Percentiles rank a stretch among this genome's conserved stretches.
Evolutionary conservation across 2,113 vertebrate genomes (phyloP).

Genomic region (Odobenus rosmarus): DNA sequence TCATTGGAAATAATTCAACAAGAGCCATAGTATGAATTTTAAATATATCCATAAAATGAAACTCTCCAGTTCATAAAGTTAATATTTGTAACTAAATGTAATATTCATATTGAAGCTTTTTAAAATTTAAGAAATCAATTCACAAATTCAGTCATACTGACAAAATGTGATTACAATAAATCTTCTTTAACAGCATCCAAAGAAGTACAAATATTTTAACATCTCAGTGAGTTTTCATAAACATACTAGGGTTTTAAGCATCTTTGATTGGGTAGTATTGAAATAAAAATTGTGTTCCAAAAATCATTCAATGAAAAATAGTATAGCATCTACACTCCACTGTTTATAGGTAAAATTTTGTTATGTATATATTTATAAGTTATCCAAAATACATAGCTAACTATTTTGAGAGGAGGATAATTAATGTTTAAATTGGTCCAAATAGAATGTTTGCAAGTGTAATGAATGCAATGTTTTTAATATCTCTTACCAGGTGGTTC

Average conservation of each 20-base stretch:
- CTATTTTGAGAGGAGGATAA: constrained; percentile 35
- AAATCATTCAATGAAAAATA: constrained; percentile 43
- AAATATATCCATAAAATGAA: constrained; percentile 46
- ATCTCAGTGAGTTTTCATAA: constrained; percentile 39
- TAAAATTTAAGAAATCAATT: constrained; percentile 38
- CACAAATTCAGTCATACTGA: constrained; percentile 46
- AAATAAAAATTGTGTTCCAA: constrained; percentile 54
- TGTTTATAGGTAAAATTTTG: neutral
- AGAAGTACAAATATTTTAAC: neutral
- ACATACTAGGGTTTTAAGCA: constrained; percentile 31
- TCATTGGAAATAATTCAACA: neutral
- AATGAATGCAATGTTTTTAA: constrained; percentile 42
- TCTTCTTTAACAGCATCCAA: neutral
- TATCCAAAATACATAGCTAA: constrained; percentile 36
- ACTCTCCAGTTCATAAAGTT: constrained; percentile 61
- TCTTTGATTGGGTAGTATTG: constrained; percentile 46
- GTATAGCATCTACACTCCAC: neutral
- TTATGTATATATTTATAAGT: constrained; percentile 29
- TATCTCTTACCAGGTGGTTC: constrained; percentile 65
- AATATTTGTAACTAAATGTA: constrained; percentile 28
- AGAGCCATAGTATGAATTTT: neutral
- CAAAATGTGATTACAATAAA: constrained; percentile 32
- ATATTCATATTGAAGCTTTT: neutral
- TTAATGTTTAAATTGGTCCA: constrained; percentile 48
- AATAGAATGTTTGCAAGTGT: constrained; percentile 56